Percentiles rank a stretch among this genome's conserved stretches.
Conservation (phyloP, 1,140 invertebrate species). For the Parasteatoda tepidariorum region DNA sequence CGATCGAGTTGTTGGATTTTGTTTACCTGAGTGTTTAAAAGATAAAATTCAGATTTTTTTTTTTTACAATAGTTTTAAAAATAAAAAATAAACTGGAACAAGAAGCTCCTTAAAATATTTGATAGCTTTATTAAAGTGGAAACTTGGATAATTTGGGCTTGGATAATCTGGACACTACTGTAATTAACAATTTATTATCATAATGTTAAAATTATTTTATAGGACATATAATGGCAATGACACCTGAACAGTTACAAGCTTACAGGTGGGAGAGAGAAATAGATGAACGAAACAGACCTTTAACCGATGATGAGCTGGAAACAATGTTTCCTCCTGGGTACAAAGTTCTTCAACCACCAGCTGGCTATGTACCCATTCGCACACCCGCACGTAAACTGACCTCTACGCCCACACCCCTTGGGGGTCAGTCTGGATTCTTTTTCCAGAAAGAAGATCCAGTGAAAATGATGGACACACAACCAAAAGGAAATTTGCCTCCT, state of each 20-base stretch:
- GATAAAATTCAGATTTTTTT: no score
- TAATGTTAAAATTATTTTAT: slow-evolving; percentile 60
- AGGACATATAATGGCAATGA: slow-evolving; percentile 94
- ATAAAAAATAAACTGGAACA: no score
- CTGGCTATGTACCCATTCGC: slow-evolving; percentile 95
- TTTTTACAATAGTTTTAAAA: no score
- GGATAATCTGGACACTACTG: no score
- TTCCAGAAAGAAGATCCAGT: slow-evolving; percentile 82
- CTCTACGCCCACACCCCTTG: slow-evolving; percentile 96
- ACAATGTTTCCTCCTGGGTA: slow-evolving; percentile 97
- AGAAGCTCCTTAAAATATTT: no score
- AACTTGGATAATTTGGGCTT: no score
- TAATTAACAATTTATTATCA: no score
- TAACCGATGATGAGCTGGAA: slow-evolving; percentile 97
- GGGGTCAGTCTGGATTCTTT: slow-evolving; percentile 90
- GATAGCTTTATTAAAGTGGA: no score
- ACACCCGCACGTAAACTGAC: slow-evolving; percentile 97
- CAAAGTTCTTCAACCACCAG: slow-evolving; percentile 95
- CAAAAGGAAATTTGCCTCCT: slow-evolving; percentile 95
- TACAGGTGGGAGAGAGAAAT: slow-evolving; percentile 99
- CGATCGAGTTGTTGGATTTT: no score
- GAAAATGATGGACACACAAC: slow-evolving; percentile 95
- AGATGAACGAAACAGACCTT: slow-evolving; percentile 94
- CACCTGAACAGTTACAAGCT: slow-evolving; percentile 97
- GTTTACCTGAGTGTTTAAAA: no score